phyloP scores from a whole-genome alignment of 2,113 vertebrate species.

The Sarotherodon lohbergeri region DNA sequence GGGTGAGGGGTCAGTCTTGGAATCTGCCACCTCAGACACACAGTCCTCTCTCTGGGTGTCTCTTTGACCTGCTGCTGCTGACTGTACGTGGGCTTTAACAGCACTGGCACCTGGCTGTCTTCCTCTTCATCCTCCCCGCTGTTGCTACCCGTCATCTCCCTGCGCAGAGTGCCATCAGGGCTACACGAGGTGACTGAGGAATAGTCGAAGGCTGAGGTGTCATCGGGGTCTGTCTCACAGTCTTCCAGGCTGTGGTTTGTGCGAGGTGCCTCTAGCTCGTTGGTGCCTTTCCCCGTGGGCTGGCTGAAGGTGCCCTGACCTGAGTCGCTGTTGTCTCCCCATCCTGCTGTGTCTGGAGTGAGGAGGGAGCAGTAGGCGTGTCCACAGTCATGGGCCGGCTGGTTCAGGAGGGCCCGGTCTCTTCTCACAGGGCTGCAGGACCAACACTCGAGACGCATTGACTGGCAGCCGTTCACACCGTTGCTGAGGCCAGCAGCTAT shows the following conservation, averaged over 20 bases:
- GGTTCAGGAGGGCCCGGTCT: neutral
- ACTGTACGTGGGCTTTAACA: constrained; percentile 63
- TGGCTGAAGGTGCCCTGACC: constrained; percentile 65
- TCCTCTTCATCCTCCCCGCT: constrained; percentile 58
- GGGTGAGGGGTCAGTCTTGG: constrained; percentile 66
- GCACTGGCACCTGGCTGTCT: constrained; percentile 73
- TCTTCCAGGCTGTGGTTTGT: constrained; percentile 15
- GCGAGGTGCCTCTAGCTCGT: neutral
- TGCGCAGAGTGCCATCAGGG: constrained; percentile 62
- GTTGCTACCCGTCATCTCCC: constrained; percentile 25
- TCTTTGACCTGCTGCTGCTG: constrained; percentile 25
- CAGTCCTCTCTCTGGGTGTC: constrained; percentile 49
- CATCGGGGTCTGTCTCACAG: constrained; percentile 62
- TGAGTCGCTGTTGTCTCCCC: constrained; percentile 63
- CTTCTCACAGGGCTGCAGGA: constrained; percentile 62
- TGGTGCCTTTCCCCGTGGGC: constrained; percentile 5
- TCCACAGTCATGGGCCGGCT: constrained; percentile 11
- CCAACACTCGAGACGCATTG: constrained; percentile 58
- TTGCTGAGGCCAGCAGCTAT: neutral
- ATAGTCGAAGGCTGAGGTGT: constrained; percentile 74
- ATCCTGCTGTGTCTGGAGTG: constrained; percentile 11
- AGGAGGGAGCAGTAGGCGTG: constrained; percentile 32
- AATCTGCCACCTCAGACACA: constrained; percentile 73
- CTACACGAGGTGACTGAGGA: constrained; percentile 75
- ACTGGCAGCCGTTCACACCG: neutral